Base-by-base conservation (phyloP, 2,888 invertebrate species). In the Dyspetes luteomarginatus region DNA sequence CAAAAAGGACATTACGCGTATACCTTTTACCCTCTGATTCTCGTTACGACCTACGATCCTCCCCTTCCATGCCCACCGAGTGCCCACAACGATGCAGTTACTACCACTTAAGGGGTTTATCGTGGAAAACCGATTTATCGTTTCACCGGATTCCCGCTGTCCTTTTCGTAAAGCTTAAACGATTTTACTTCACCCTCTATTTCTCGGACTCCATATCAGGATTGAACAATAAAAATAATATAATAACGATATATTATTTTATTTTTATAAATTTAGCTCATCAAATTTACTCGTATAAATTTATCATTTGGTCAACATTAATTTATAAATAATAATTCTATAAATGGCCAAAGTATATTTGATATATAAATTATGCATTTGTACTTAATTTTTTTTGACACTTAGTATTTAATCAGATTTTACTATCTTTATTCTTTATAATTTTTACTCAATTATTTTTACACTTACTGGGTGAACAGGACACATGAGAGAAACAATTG, bases 21-120 rank as follows among this genome's bases (percentile, higher is more conserved):
- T 17, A 52, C 22, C n/a, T 52, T 36, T 48, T 48, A 22, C 52
- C 9, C 55, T 55, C 55, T 55, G 68, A 55, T 55, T 55, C 68
- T 55, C 55, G 55, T 55, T 68, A 43, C 55, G 55, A 9, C 15
- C 41, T n/a, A 4, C 15, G 15, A 15, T 36, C 71, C 64, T 9
- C 3, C 12, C 17, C 30, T 17, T 12, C 4, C n/a, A 2, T 17
- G 4, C 26, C 52, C 48, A 17, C 5, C 41, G 67, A 36, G 36
- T 68, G 36, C 1, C 45, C 43, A 22, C 30, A 55, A 62, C 60
- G 62, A 56, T 60, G 72, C 78, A 73, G 78, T 73, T 73, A 78
- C 78, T 68, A 68, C 72, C 67, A 78, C 67, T 78, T 67, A 73
- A 72, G 72, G 78, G 78, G 36, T 72, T 78, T 73, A 52, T 58